phyloP scores from a whole-genome alignment of 2,113 vertebrate genomes.

The Amphilophus citrinellus region DNA sequence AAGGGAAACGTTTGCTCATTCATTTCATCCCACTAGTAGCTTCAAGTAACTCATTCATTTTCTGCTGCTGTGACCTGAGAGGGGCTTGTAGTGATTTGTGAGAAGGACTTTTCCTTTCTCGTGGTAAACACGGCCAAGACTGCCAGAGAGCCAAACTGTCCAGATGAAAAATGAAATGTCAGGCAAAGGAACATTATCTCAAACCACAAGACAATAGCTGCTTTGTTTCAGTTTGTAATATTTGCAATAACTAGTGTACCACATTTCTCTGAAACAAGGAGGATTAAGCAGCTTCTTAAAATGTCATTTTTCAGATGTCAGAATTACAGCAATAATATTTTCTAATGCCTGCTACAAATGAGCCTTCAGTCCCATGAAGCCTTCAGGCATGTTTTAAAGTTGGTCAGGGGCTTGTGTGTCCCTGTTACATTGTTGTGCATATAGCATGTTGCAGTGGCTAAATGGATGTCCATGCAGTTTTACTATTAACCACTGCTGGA shows the following conservation, averaged over 20 bases:
- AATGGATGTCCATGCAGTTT: too few species aligned
- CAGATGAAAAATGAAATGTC: neutral
- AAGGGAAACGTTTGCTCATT: neutral
- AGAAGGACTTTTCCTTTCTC: neutral
- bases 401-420: too few species aligned
- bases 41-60: neutral
- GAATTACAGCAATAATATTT: neutral
- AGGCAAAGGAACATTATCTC: slow-evolving; percentile 27
- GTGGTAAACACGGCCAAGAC: neutral
- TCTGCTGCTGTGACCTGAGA: neutral
- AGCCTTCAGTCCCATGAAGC: too few species aligned
- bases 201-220: neutral
- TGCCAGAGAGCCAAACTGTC: neutral
- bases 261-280: slow-evolving; percentile 2
- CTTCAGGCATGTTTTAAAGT: too few species aligned
- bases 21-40: neutral
- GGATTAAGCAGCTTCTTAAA: neutral
- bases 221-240: neutral
- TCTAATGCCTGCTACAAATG: neutral
- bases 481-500: too few species aligned
- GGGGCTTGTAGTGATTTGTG: neutral
- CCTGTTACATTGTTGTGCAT: too few species aligned
- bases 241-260: neutral
- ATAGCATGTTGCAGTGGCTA: too few species aligned
- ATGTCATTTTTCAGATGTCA: neutral